These are phyloP conservation scores for Cyprinodon tularosa DNA, from an alignment of 2,113 vertebrate genomes.

Conservation along the genomic window DNA sequence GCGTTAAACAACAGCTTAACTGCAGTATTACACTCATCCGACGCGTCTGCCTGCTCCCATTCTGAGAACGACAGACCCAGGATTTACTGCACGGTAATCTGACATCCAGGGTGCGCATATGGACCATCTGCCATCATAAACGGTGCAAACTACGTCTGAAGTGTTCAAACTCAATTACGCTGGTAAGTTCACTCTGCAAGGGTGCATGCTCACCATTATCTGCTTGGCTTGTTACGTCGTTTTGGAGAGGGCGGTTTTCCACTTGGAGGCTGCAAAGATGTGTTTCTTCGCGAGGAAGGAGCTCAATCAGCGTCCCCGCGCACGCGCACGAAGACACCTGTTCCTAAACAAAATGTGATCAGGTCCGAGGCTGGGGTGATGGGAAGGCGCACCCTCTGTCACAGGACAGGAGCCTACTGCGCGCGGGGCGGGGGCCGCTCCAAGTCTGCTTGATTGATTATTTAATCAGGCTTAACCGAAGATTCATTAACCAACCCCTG, in stretches of 20 bases:
- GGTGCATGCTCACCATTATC: constrained; percentile 68
- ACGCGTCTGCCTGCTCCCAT: constrained; percentile 40
- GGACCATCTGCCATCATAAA: constrained; percentile 82
- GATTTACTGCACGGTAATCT: constrained; percentile 86
- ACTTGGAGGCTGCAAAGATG: constrained; percentile 11
- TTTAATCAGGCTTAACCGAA: constrained; percentile 68
- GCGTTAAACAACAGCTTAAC: constrained; percentile 50
- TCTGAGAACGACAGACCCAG: constrained; percentile 67
- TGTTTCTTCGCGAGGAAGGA: constrained; percentile 25
- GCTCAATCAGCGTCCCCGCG: constrained; percentile 24
- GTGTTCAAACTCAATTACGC: constrained; percentile 28
- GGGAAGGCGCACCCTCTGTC: constrained; percentile 43
- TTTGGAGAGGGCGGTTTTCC: constrained; percentile 13
- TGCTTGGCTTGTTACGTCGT: constrained; percentile 18
- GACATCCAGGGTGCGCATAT: constrained; percentile 64
- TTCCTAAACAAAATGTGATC: constrained; percentile 80
- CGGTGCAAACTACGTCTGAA: not conserved
- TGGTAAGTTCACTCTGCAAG: constrained; percentile 1
- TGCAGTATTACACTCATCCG: constrained; percentile 27
- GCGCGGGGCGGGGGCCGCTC: constrained; percentile 46
- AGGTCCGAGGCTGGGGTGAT: constrained; percentile 42
- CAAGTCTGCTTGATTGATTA: constrained; percentile 64
- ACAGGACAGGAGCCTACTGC: not conserved
- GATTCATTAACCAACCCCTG: constrained; percentile 57
- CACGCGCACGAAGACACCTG: constrained; percentile 49